Evolutionary conservation across 2,113 vertebrate genomes (phyloP).

Genomic region (Entosphenus tridentatus): DNA sequence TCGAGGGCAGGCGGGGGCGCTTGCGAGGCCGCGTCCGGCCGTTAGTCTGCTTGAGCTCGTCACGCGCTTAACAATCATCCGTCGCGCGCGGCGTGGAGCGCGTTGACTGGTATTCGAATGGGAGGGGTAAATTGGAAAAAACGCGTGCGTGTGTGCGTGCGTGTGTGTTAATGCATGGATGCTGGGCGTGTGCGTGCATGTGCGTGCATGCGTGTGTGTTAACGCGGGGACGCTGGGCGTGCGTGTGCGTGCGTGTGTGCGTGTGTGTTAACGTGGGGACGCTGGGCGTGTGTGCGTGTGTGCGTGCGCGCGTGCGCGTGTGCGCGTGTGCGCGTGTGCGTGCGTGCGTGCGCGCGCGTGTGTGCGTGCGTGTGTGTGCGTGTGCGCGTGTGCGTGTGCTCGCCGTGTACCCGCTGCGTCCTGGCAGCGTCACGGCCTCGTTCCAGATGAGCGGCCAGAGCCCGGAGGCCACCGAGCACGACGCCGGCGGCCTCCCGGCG

Average conservation of each 20-base stretch:
- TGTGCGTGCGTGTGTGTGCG: background rate
- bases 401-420: too few relatives aligned
- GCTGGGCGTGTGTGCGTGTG: background rate
- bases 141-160: background rate
- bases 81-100: too few relatives aligned
- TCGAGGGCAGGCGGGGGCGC: too few relatives aligned
- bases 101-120: too few relatives aligned
- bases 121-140: too few relatives aligned
- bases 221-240: background rate
- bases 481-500: too few relatives aligned
- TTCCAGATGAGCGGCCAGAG: too few relatives aligned
- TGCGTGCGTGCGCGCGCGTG: background rate
- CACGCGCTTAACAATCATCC: too few relatives aligned
- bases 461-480: too few relatives aligned
- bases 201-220: background rate
- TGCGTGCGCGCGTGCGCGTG: slow-evolving; percentile 7
- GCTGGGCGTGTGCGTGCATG: background rate
- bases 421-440: too few relatives aligned
- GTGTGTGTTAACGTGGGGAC: slow-evolving; percentile 4
- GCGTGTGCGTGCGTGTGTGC: slow-evolving; percentile 1
- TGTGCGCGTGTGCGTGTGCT: slow-evolving; percentile 4
- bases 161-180: background rate
- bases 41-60: too few relatives aligned
- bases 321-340: background rate
- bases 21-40: too few relatives aligned